These are phyloP conservation scores for Tenebrio molitor DNA, from an alignment of 1,140 invertebrate species.

Conservation along the genomic window DNA sequence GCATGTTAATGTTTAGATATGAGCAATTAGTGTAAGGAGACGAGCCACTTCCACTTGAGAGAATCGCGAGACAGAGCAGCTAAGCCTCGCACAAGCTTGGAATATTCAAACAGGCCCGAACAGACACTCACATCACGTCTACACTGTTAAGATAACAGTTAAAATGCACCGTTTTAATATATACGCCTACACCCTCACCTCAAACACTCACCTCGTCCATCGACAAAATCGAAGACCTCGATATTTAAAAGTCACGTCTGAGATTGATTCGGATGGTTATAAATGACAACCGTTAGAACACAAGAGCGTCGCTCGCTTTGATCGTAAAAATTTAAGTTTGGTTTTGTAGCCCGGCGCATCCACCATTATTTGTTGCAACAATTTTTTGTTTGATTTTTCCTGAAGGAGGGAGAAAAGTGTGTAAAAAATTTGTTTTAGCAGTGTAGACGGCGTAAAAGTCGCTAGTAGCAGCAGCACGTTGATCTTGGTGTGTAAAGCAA, in stretches of 20 bases:
- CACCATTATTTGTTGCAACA: conserved; percentile 17
- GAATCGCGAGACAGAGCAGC: conserved; percentile 55
- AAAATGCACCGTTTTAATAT: conserved; percentile 55
- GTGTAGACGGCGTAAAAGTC: conserved; percentile 46
- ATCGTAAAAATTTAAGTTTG: too few species aligned
- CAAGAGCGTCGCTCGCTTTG: too few species aligned
- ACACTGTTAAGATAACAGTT: conserved; percentile 64
- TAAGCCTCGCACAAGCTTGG: conserved; percentile 66
- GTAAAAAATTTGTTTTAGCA: conserved; percentile 44
- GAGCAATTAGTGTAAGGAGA: conserved; percentile 64
- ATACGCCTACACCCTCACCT: conserved; percentile 47
- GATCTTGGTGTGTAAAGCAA: conserved; percentile 54
- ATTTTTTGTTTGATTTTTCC: too few species aligned
- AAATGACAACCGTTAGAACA: too few species aligned
- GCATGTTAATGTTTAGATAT: conserved; percentile 66
- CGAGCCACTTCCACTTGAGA: conserved; percentile 52
- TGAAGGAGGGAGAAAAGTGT: not conserved
- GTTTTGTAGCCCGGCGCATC: conserved; percentile 40
- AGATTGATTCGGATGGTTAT: too few species aligned
- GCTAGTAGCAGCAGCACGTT: conserved; percentile 50
- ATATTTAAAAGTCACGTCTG: too few species aligned
- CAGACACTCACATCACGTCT: conserved; percentile 67
- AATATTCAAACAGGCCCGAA: conserved; percentile 68
- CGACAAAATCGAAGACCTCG: too few species aligned
- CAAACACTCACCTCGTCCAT: too few species aligned